Evolutionary conservation across 2,888 invertebrate species (phyloP).

Genomic region (Cryptops parisi): DNA sequence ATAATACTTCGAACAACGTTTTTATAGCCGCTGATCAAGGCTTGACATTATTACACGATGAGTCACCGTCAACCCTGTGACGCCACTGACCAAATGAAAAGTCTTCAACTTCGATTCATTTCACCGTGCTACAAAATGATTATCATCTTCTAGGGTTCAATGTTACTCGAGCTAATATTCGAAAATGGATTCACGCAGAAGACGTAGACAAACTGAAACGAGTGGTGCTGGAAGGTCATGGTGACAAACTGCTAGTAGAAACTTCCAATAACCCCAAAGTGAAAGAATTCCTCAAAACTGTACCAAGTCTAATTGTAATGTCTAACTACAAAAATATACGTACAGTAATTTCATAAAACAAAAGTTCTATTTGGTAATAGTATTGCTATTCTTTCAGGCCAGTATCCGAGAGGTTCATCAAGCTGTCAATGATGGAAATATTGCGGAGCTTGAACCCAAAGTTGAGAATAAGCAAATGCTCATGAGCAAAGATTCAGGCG

Average conservation of each 20-base stretch:
- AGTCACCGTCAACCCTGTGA: no score
- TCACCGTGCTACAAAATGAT: no score
- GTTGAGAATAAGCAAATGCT: conserved; percentile 43
- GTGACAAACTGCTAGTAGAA: conserved; percentile 62
- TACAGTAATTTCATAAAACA: background rate
- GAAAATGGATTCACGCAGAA: conserved; percentile 91
- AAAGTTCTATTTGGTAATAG: background rate
- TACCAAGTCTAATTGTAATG: conserved; percentile 80
- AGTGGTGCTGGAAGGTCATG: conserved; percentile 82
- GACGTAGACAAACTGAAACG: conserved; percentile 72
- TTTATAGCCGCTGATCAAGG: no score
- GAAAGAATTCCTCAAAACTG: conserved; percentile 72
- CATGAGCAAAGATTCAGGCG: conserved; percentile 60
- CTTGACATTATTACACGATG: no score
- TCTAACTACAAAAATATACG: background rate
- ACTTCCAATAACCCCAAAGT: conserved; percentile 71
- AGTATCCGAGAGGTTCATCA: conserved; percentile 66
- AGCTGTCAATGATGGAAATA: conserved; percentile 58
- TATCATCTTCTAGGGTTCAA: conserved; percentile 44
- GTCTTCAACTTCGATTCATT: no score
- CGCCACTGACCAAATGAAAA: no score
- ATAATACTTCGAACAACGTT: no score
- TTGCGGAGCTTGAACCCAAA: conserved; percentile 47
- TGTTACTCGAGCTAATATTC: conserved; percentile 71
- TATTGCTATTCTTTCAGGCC: conserved; percentile 41